These are phyloP conservation scores for Planococcus citri DNA, from an alignment of 1,140 invertebrate species.

Conservation along the genomic window DNA sequence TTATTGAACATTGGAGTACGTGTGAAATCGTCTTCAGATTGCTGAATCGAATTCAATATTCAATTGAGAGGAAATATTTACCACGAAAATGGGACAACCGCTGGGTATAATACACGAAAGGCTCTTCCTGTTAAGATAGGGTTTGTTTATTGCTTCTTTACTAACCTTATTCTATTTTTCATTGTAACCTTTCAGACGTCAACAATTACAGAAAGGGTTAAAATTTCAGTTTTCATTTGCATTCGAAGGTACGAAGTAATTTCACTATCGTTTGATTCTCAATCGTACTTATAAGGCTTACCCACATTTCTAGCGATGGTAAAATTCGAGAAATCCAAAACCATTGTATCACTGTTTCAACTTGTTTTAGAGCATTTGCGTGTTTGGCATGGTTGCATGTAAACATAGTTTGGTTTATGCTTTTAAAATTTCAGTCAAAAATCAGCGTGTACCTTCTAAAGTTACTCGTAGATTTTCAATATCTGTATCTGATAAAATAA, in stretches of 20 bases:
- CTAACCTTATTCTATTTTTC: background rate
- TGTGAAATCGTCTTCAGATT: conserved; percentile 19
- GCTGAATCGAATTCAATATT: conserved; percentile 17
- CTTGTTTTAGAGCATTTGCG: no score
- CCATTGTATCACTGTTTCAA: no score
- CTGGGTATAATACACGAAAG: background rate
- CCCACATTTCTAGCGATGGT: no score
- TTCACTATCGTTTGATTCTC: no score
- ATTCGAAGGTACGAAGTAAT: background rate
- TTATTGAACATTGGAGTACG: conserved; percentile 16
- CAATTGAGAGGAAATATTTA: conserved; percentile 16
- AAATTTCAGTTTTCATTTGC: background rate
- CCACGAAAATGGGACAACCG: conserved; percentile 12
- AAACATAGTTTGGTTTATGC: no score
- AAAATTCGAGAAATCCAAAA: no score
- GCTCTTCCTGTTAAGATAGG: conserved; percentile 1
- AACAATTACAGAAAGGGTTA: background rate
- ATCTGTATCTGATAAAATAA: no score
- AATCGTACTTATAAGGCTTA: no score
- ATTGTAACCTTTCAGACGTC: background rate
- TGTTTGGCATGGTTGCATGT: no score
- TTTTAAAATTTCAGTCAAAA: no score
- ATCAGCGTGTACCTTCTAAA: no score
- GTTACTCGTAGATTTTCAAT: no score
- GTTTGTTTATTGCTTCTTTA: conserved; percentile 7